Percentiles rank a stretch among this genome's conserved stretches.
These are phyloP conservation scores for Rattus rattus DNA, from an alignment of 2,113 vertebrate species.

Conservation along the genomic window DNA sequence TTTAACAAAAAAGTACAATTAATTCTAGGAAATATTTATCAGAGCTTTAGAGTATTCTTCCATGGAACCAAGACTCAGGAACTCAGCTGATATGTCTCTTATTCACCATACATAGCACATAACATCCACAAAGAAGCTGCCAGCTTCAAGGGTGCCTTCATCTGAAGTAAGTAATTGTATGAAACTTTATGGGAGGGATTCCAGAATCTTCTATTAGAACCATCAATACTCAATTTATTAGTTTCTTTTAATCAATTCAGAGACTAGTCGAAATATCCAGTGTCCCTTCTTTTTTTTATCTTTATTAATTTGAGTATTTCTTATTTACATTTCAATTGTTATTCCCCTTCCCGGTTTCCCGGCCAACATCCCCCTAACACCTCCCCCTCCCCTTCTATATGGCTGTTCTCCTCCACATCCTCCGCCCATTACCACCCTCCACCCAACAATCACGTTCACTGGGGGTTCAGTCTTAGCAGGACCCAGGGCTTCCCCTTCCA, in stretches of 20 bases:
- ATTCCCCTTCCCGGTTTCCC: too few relatives aligned
- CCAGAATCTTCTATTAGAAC: conserved; percentile 43
- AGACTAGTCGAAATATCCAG: background rate
- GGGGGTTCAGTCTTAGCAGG: too few relatives aligned
- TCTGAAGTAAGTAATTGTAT: conserved; percentile 35
- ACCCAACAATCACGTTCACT: too few relatives aligned
- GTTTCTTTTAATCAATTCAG: conserved; percentile 49
- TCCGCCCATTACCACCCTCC: too few relatives aligned
- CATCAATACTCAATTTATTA: background rate
- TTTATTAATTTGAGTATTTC: too few relatives aligned
- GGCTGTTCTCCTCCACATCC: too few relatives aligned
- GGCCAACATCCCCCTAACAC: too few relatives aligned
- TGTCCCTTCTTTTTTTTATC: background rate
- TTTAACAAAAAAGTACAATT: conserved; percentile 29
- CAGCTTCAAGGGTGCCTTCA: background rate
- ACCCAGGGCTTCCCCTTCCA: too few relatives aligned
- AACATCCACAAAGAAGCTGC: background rate
- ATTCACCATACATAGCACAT: background rate
- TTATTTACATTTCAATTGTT: too few relatives aligned
- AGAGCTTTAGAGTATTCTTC: conserved; percentile 14
- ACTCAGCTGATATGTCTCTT: background rate
- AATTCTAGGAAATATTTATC: conserved; percentile 31
- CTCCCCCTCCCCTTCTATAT: too few relatives aligned
- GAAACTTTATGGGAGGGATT: background rate
- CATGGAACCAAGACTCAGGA: background rate